These are phyloP conservation scores for Gymnocephalus cernua DNA, from an alignment of 2,113 vertebrate genomes.

Conservation along the genomic window DNA sequence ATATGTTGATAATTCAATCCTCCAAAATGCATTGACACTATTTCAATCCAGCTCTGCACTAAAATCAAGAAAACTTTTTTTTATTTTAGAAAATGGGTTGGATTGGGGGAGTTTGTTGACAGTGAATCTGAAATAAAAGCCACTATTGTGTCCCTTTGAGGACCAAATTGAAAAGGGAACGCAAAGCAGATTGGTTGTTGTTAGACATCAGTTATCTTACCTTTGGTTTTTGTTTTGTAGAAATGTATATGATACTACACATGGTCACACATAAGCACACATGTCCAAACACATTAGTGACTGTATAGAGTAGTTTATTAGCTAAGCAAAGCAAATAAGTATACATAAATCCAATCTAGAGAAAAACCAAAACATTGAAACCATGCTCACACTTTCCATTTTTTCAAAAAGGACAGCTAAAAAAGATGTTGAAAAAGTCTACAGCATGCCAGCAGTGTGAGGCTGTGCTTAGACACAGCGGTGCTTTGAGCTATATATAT, in stretches of 20 bases:
- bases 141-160: background rate
- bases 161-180: slow-evolving; percentile 24
- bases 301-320: background rate
- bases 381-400: background rate
- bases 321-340: background rate
- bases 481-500: background rate
- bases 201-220: too few species aligned
- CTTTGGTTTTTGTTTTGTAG: background rate
- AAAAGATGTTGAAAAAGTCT: background rate
- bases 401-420: background rate
- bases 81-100: background rate
- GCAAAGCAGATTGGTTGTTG: slow-evolving; percentile 8
- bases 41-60: background rate
- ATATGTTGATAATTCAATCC: background rate
- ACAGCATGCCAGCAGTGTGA: too few species aligned
- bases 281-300: background rate
- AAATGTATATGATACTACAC: background rate
- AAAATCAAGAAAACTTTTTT: background rate
- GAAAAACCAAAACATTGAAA: background rate
- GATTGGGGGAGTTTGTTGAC: slow-evolving; percentile 20
- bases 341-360: background rate
- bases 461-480: background rate
- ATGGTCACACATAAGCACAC: background rate
- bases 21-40: background rate
- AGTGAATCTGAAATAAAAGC: slow-evolving; percentile 44